Conservation (phyloP, 2,113 vertebrate genomes). For the Pygoscelis antarcticus region DNA sequence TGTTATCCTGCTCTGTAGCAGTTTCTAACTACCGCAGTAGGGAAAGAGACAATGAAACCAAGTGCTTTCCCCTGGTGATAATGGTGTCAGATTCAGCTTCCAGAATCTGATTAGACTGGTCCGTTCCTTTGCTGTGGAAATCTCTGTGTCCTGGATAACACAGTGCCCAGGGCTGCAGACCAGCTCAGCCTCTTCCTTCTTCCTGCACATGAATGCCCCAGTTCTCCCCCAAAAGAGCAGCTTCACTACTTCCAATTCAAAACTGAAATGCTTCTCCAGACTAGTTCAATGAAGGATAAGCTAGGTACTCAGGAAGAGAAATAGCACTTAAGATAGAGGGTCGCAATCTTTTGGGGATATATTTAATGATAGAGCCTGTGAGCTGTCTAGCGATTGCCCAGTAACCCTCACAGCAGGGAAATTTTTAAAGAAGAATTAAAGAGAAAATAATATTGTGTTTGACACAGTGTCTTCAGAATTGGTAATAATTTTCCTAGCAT, state of each 20-base stretch:
- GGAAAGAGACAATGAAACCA: background rate
- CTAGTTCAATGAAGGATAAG: background rate
- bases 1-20: background rate
- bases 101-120: background rate
- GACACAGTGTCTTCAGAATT: background rate
- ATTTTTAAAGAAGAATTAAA: background rate
- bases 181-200: background rate
- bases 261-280: background rate
- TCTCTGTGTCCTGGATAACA: background rate
- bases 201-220: background rate
- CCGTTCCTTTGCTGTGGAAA: background rate
- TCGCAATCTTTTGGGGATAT: background rate
- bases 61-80: background rate
- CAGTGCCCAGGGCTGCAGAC: background rate
- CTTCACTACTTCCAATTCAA: background rate
- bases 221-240: background rate
- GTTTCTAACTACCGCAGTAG: background rate
- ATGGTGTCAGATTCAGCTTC: background rate
- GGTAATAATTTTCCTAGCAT: background rate
- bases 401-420: background rate
- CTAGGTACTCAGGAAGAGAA: background rate
- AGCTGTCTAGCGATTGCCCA: background rate
- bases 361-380: background rate
- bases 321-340: background rate
- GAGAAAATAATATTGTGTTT: background rate